Evolutionary conservation across 2,113 vertebrate species (phyloP).

Genomic region (Eublepharis macularius): DNA sequence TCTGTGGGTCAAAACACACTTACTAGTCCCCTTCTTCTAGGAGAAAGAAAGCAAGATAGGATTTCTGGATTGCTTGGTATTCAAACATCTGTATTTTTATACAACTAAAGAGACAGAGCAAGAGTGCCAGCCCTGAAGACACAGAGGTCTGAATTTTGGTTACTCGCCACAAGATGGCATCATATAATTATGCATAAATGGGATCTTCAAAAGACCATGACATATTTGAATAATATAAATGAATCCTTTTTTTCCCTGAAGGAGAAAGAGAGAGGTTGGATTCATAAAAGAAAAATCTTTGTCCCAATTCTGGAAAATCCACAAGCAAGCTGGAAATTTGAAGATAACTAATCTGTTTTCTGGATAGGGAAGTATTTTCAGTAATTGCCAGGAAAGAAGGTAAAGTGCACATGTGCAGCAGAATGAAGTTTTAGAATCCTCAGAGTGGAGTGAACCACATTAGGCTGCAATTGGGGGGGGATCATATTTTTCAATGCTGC

Average conservation of each 20-base stretch:
- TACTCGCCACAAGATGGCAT: slow-evolving; percentile 69
- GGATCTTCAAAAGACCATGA: neutral
- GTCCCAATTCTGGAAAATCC: neutral
- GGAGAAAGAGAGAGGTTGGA: rapidly evolving
- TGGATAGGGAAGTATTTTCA: neutral
- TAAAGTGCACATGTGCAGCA: neutral
- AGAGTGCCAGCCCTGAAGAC: neutral
- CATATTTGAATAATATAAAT: neutral
- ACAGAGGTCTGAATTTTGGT: slow-evolving; percentile 13
- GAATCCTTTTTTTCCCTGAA: neutral
- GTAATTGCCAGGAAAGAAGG: neutral
- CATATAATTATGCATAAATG: slow-evolving; percentile 45
- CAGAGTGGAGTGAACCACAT: neutral
- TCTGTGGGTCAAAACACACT: neutral
- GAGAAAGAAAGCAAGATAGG: neutral
- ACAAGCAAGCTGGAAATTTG: neutral
- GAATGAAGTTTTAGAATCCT: neutral
- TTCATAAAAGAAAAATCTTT: neutral
- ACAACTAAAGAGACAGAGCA: neutral
- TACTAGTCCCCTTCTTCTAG: neutral
- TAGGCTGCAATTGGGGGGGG: neutral
- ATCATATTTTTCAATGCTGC: neutral
- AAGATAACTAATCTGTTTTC: neutral
- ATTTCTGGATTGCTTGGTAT: neutral
- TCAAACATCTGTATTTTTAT: neutral